Conservation (phyloP, 1,140 invertebrate genomes). For the Lordiphosa clarofinis region DNA sequence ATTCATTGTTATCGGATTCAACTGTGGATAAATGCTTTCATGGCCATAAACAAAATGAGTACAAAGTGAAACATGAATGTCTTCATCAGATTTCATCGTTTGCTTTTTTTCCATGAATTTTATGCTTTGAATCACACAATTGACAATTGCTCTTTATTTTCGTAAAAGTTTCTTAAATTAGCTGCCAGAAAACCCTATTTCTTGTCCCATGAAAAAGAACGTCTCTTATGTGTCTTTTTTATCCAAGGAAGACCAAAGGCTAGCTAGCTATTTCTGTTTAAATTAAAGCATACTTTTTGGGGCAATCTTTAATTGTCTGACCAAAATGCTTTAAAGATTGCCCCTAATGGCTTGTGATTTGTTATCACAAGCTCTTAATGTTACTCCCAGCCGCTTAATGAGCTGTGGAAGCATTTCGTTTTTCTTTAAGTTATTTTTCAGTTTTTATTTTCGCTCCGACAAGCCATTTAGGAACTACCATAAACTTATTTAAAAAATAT, state of each 20-base stretch:
- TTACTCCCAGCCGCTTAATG: neutral
- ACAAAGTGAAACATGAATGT: neutral
- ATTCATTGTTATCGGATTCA: conserved; percentile 3
- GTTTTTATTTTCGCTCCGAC: neutral
- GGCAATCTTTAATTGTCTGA: no score
- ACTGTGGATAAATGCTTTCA: neutral
- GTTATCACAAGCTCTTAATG: neutral
- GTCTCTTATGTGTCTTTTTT: no score
- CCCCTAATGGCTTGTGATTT: neutral
- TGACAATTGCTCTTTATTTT: no score
- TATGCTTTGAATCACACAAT: no score
- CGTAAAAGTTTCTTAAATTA: no score
- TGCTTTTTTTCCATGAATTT: no score
- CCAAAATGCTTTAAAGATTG: neutral
- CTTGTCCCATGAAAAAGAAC: no score
- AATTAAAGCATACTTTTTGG: no score
- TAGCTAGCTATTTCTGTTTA: neutral
- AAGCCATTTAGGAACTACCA: conserved; percentile 3
- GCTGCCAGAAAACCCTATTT: no score
- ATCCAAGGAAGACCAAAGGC: no score
- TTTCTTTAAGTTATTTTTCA: neutral
- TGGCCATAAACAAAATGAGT: neutral
- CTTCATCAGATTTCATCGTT: no score
- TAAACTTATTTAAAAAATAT: conserved; percentile 12
- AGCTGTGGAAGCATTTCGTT: neutral